Evolutionary conservation across 2,888 invertebrate species (phyloP), one percentile per base, ranked within the genome.

Genomic region (Venusia cambrica): DNA sequence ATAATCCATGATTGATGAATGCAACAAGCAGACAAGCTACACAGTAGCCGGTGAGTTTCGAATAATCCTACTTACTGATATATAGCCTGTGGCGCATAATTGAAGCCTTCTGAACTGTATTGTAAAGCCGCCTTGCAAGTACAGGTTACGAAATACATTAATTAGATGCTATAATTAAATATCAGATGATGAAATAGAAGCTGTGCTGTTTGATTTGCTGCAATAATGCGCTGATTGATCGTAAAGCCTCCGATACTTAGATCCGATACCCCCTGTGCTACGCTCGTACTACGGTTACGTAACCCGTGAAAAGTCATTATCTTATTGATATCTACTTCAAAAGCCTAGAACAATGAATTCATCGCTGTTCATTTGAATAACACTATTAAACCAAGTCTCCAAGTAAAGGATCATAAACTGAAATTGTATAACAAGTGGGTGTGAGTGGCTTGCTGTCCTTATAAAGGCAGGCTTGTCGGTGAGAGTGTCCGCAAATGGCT

Each of bases 1-100:
- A 64, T 79, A 76, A 79, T 75, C 69, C 64, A 47, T 73, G 81
- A 84, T 83, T 80, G 78, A 83, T 81, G 75, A 65, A 62, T 53
- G 66, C 57, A n/a, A n/a, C n/a, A n/a, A n/a, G n/a, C n/a, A 63
- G 16, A 24, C 25, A 11, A 5, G 4, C 20, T 7, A 30, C 64
- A 77, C 83, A 68, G 84, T 75, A 83, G 83, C 67, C 48, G 54
- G 36, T 45, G 50, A 43, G 48, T 51, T 62, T 57, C 71, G 51
- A 48, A 53, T n/a, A n/a, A n/a, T n/a, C n/a, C n/a, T n/a, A n/a
- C n/a, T n/a, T n/a, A n/a, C n/a, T n/a, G n/a, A n/a, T n/a, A n/a
- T n/a, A n/a, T n/a, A n/a, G n/a, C n/a, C n/a, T n/a, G n/a, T n/a
- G n/a, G n/a, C n/a, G 51, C 58, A 62, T 76, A 79, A 83, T 79